phyloP scores from a whole-genome alignment of 35 echinoderm and acorn worm genomes.

The Strongylocentrotus purpuratus region DNA sequence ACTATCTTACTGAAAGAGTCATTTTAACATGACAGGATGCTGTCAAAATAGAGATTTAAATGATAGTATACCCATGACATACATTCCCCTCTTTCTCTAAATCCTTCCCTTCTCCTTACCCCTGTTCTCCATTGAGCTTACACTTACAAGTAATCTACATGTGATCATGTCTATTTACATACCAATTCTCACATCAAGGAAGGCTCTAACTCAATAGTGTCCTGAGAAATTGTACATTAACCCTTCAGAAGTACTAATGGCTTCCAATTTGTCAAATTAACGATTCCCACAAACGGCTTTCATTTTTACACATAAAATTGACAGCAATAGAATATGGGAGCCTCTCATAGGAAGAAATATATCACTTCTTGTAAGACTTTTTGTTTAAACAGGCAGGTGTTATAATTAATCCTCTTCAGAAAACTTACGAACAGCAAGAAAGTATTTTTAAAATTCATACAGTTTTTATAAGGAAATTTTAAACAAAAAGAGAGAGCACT shows the following conservation, averaged over 20 bases:
- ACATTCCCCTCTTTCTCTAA: neutral
- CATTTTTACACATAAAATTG: neutral
- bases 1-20: neutral
- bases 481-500: no score
- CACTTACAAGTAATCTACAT: neutral
- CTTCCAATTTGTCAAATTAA: neutral
- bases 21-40: neutral
- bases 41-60: neutral
- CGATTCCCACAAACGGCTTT: neutral
- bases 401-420: no score
- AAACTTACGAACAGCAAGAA: no score
- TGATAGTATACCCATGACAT: neutral
- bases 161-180: neutral
- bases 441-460: no score
- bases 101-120: neutral
- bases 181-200: neutral
- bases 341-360: neutral
- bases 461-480: no score
- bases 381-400: neutral
- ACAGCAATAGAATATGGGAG: neutral
- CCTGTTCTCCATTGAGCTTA: neutral
- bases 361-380: neutral
- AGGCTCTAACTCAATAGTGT: neutral
- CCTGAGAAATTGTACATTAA: conserved; percentile 3
- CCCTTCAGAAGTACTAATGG: neutral